Conservation (phyloP, 2,888 invertebrate genomes). For the Temnothorax unifasciatus region DNA sequence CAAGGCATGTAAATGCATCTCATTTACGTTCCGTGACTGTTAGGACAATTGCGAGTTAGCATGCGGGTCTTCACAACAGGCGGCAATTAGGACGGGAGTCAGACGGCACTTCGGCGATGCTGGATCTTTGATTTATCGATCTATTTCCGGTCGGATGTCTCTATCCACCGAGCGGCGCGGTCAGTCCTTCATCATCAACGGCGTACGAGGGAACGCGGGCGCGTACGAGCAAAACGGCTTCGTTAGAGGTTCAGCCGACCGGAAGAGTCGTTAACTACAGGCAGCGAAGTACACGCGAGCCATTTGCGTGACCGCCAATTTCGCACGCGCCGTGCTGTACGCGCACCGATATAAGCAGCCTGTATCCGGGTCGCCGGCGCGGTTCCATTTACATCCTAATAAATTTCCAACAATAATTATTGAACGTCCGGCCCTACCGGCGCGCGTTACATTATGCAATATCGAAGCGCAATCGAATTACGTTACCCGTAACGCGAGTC, state of each 20-base stretch:
- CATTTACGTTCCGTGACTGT: constrained; percentile 25
- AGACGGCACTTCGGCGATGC: not conserved
- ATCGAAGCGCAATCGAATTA: constrained; percentile 21
- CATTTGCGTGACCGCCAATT: constrained; percentile 61
- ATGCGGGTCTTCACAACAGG: constrained; percentile 1
- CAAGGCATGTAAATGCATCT: constrained; percentile 35
- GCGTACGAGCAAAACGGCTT: constrained; percentile 16
- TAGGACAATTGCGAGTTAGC: constrained; percentile 43
- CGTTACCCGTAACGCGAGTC: not conserved
- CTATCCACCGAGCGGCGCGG: not conserved
- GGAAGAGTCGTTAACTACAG: constrained; percentile 54
- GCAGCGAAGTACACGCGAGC: constrained; percentile 50
- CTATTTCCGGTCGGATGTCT: constrained; percentile 30
- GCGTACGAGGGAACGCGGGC: not conserved
- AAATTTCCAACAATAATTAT: constrained; percentile 49
- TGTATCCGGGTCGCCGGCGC: not conserved
- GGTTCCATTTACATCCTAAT: constrained; percentile 43
- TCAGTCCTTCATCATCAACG: constrained; percentile 23
- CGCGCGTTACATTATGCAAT: constrained; percentile 1
- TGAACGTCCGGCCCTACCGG: not conserved
- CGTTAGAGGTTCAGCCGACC: constrained; percentile 41
- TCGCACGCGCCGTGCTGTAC: constrained; percentile 40
- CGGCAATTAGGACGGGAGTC: constrained; percentile 8
- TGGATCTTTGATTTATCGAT: constrained; percentile 42
- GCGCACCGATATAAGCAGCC: constrained; percentile 21